Conservation (phyloP, 2,797 vertebrate genomes). For the Nyctalus aviator region DNA sequence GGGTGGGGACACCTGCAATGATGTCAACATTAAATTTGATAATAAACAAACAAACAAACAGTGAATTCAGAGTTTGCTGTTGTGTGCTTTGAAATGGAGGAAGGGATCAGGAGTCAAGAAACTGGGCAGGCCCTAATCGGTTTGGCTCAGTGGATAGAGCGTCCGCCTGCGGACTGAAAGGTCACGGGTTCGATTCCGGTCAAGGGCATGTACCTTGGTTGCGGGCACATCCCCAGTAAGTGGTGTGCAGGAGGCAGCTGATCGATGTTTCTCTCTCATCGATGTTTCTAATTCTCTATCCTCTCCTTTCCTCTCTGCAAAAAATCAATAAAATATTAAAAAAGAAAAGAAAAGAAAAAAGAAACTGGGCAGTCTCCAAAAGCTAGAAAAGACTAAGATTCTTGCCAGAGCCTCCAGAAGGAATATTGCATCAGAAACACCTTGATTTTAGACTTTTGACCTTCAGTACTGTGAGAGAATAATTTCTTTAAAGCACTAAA, state of each 20-base stretch:
- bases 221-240: too few relatives aligned
- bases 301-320: too few relatives aligned
- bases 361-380: not conserved
- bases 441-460: not conserved
- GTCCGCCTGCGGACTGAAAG: too few relatives aligned
- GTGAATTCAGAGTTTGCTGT: not conserved
- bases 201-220: too few relatives aligned
- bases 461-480: not conserved
- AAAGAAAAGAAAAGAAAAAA: too few relatives aligned
- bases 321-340: too few relatives aligned
- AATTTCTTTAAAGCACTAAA: not conserved
- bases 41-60: not conserved
- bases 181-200: too few relatives aligned
- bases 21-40: not conserved
- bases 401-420: not conserved
- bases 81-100: not conserved
- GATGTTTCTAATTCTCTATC: too few relatives aligned
- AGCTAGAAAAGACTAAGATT: not conserved
- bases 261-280: too few relatives aligned
- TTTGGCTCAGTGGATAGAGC: too few relatives aligned
- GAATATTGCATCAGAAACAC: not conserved
- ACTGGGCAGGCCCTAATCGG: too few relatives aligned
- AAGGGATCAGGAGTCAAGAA: not conserved
- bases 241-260: too few relatives aligned
- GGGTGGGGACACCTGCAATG: not conserved